These are phyloP conservation scores for Labrus mixtus DNA, from an alignment of 2,113 vertebrate genomes.

Conservation along the genomic window DNA sequence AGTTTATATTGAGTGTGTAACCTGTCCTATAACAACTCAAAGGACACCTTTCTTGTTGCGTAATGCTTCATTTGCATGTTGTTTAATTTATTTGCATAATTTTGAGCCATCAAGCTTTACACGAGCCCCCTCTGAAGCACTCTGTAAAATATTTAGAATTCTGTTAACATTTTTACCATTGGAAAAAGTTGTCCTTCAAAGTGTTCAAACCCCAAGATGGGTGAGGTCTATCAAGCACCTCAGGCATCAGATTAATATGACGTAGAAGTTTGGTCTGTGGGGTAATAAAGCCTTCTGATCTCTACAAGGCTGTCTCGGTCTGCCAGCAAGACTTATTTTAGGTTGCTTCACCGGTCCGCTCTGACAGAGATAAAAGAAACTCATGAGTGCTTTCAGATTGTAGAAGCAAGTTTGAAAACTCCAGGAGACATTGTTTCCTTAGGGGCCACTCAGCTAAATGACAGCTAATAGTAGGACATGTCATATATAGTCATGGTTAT, in stretches of 20 bases:
- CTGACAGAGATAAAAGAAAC: conserved; percentile 11
- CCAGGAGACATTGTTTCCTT: conserved; percentile 2
- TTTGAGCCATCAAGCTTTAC: not conserved
- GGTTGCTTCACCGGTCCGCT: conserved; percentile 4
- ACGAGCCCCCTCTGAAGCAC: not conserved
- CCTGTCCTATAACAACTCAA: conserved; percentile 15
- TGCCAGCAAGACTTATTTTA: conserved; percentile 15
- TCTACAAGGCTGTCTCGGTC: conserved; percentile 9
- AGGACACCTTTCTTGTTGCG: not conserved
- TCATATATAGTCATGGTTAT: conserved; percentile 23
- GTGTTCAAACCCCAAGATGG: conserved; percentile 1
- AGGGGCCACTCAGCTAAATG: conserved; percentile 5
- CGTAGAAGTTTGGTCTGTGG: conserved; percentile 13
- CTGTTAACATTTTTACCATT: not conserved
- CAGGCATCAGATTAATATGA: conserved; percentile 37
- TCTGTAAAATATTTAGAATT: not conserved
- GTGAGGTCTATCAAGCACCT: conserved; percentile 7
- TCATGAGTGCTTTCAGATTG: conserved; percentile 42
- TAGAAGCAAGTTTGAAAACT: conserved; percentile 22
- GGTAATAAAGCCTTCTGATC: conserved; percentile 25
- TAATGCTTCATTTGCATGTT: not conserved
- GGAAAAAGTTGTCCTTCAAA: not conserved
- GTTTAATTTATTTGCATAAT: conserved; percentile 1
- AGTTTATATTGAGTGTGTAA: not conserved
- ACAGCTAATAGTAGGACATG: conserved; percentile 37